Conservation (phyloP, 2,113 vertebrate genomes). For the Muntiacus muntjak region DNA sequence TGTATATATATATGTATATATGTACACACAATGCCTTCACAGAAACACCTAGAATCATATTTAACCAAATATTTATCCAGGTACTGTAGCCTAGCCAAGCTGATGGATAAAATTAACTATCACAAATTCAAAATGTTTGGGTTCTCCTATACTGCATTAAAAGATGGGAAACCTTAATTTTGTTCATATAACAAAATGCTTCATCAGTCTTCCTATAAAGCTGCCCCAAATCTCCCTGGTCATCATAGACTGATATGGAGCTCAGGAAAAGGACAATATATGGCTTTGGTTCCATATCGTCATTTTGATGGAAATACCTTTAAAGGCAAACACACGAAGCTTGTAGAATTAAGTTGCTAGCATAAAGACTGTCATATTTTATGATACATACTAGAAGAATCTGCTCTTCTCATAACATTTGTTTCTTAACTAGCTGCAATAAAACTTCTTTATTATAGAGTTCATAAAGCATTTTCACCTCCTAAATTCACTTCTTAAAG, state of each 20-base stretch:
- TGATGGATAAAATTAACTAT: neutral
- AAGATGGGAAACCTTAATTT: neutral
- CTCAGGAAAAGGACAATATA: neutral
- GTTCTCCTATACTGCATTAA: neutral
- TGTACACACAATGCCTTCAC: neutral
- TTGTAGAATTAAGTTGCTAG: neutral
- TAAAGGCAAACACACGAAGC: neutral
- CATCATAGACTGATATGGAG: neutral
- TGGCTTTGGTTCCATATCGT: neutral
- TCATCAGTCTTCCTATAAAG: neutral
- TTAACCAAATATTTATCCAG: neutral
- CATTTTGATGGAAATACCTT: neutral
- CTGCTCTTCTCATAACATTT: slow-evolving; percentile 65
- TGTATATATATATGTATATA: neutral
- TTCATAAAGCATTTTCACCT: slow-evolving; percentile 60
- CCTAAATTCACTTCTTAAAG: slow-evolving; percentile 57
- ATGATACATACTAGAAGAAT: slow-evolving; percentile 46
- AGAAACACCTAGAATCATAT: neutral
- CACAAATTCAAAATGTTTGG: neutral
- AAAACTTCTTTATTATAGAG: slow-evolving; percentile 68
- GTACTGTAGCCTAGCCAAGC: neutral
- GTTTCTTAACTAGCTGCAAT: slow-evolving; percentile 60
- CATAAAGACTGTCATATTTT: slow-evolving; percentile 38
- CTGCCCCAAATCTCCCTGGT: neutral
- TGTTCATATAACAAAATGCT: neutral